Evolutionary conservation across 2,888 invertebrate genomes (phyloP).

Genomic region (Tetropium fuscum): DNA sequence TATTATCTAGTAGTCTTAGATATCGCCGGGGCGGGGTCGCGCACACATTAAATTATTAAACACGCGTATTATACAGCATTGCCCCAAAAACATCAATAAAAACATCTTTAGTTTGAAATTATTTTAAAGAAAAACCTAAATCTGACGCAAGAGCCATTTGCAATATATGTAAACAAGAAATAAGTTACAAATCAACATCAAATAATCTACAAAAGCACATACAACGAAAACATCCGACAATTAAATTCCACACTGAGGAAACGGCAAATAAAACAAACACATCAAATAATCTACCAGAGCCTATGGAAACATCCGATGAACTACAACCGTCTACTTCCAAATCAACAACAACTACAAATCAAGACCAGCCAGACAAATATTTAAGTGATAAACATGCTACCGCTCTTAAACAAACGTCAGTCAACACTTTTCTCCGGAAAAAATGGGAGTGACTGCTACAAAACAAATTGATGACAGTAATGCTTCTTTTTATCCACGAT

Average conservation of each 20-base stretch:
- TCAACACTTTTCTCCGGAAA: conserved; percentile 20
- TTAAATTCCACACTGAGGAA: not conserved
- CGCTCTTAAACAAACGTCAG: too few species aligned
- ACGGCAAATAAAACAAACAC: too few species aligned
- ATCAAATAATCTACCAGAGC: too few species aligned
- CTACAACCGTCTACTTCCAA: too few species aligned
- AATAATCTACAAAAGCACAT: conserved; percentile 11
- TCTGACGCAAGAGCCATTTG: conserved; percentile 24
- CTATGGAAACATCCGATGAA: too few species aligned
- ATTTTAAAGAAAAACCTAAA: conserved; percentile 6
- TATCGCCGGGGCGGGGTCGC: too few species aligned
- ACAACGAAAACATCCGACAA: conserved; percentile 6
- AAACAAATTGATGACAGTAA: conserved; percentile 30
- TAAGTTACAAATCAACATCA: conserved; percentile 31
- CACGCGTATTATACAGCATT: too few species aligned
- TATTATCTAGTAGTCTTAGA: too few species aligned
- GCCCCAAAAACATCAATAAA: conserved; percentile 19
- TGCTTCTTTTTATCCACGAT: conserved; percentile 37
- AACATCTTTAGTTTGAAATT: conserved; percentile 19
- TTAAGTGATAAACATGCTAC: too few species aligned
- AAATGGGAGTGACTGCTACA: conserved; percentile 19
- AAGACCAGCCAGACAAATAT: too few species aligned
- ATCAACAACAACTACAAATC: too few species aligned
- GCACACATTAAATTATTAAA: too few species aligned
- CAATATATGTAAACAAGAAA: conserved; percentile 37